These are phyloP conservation scores for Condylostylus longicornis DNA, from an alignment of 1,140 invertebrate species.

Conservation along the genomic window DNA sequence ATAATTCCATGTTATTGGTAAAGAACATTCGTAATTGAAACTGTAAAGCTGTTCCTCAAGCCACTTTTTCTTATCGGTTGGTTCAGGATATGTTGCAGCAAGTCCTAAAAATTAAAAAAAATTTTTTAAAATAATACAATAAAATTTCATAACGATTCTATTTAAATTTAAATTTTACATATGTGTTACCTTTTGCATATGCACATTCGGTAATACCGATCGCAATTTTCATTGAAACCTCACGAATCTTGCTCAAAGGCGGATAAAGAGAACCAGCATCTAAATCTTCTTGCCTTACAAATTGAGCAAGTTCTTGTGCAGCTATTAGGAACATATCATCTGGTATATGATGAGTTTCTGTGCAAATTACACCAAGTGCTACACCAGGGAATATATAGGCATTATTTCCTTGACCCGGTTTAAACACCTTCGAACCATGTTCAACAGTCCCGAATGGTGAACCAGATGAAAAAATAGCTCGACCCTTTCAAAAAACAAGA, in stretches of 20 bases:
- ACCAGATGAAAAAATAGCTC: conserved; percentile 80
- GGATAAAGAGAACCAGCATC: conserved; percentile 84
- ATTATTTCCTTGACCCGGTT: conserved; percentile 91
- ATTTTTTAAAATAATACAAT: background rate
- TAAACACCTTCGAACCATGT: conserved; percentile 60
- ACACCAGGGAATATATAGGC: conserved; percentile 88
- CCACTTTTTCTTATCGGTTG: conserved; percentile 54
- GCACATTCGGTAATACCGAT: conserved; percentile 73
- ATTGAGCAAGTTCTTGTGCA: conserved; percentile 65
- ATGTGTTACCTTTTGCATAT: conserved; percentile 61
- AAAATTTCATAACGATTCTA: too few species aligned
- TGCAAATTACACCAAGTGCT: conserved; percentile 75
- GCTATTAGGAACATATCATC: conserved; percentile 84
- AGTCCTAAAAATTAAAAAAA: conserved; percentile 41
- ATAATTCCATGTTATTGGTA: conserved; percentile 63
- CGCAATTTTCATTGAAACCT: conserved; percentile 82
- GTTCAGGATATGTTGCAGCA: conserved; percentile 72
- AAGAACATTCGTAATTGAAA: conserved; percentile 59
- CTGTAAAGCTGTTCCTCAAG: conserved; percentile 62
- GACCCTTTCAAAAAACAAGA: conserved; percentile 53
- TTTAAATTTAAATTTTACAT: conserved; percentile 46
- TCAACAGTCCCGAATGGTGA: conserved; percentile 77
- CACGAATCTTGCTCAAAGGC: conserved; percentile 67
- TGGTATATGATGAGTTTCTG: conserved; percentile 73
- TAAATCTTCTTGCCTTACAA: conserved; percentile 70